Base-by-base conservation (phyloP, 2,797 vertebrate species). In the Phyllotis vaccarum region DNA sequence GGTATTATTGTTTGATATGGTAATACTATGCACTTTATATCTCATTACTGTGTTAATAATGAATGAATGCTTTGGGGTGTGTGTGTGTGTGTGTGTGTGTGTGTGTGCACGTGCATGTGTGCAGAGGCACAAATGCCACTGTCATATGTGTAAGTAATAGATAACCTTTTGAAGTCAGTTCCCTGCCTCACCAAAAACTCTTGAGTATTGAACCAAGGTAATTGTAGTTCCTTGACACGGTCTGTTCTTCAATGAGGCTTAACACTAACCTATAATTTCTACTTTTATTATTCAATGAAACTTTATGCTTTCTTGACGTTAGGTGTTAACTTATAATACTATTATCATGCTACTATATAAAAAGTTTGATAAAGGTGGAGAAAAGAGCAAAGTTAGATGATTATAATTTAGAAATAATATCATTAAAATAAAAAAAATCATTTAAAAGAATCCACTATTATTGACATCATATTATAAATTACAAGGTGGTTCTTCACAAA, bases 221-320 rank as follows among this genome's bases (percentile, higher is more conserved):
- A 27, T 5, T 0, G 24, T 46, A 27, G 13, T 27, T 86, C 3
- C 24, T 29, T 37, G 21, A 9, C 1, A 2, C 27, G 8, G 12
- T 24, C 43, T n/a, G n/a, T 64, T 86, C 0, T 12, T 40, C 21
- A 52, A 16, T 27, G 34, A 68, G 7, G 43, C 62, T n/a, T 16
- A 21, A 6, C 14, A 10, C 7, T 54, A 12, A 68, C 12, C 12
- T 29, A 10, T 5, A 16, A 52, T 19, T 46, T 85, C 1, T 66
- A 34, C 4, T 75, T 54, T 79, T n/a, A 31, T 60, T 49, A 54
- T 89, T 89, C 80, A 7, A 40, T 17, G 70, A 82, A 46, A 6
- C 5, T 19, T 3, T 13, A 14, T 62, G 12, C 0, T 52, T 64
- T n/a, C 31, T 31, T 31, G 19, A 16, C 58, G 24, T 52, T 64